Percentiles rank a stretch among this genome's conserved stretches.
phyloP scores from a whole-genome alignment of 1,140 invertebrate genomes.

The Papilio helenus region DNA sequence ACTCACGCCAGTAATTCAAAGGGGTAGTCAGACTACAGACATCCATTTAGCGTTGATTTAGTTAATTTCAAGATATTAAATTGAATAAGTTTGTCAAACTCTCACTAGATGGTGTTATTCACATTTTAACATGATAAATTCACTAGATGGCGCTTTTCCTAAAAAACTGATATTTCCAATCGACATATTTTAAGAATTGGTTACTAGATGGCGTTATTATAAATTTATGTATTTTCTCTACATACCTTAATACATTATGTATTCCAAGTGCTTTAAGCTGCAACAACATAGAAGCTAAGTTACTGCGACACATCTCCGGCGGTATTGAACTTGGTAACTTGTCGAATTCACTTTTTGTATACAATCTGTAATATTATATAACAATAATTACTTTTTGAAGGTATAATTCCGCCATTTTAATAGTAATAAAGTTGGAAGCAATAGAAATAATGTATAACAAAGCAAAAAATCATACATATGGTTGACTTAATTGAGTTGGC shows the following conservation, averaged over 20 bases:
- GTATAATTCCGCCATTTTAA: too few species aligned
- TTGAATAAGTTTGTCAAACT: too few species aligned
- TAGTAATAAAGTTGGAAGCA: too few species aligned
- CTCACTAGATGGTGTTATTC: constrained; percentile 9
- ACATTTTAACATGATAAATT: too few species aligned
- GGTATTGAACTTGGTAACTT: constrained; percentile 88
- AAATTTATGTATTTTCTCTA: neutral
- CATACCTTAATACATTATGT: constrained; percentile 89
- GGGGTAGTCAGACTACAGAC: too few species aligned
- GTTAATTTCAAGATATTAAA: too few species aligned
- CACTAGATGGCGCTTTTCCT: neutral
- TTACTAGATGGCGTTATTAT: constrained; percentile 2
- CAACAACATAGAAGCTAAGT: constrained; percentile 93
- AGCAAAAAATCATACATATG: neutral
- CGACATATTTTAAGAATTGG: neutral
- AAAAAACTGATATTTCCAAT: neutral
- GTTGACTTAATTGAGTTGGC: neutral
- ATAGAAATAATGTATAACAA: too few species aligned
- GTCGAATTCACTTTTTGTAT: constrained; percentile 90
- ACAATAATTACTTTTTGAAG: too few species aligned
- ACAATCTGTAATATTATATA: constrained; percentile 83
- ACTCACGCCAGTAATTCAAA: too few species aligned
- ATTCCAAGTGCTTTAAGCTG: constrained; percentile 98
- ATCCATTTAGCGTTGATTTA: too few species aligned
- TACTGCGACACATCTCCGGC: constrained; percentile 96